Percentiles rank a stretch among this genome's conserved stretches.
Conservation (phyloP, 2,797 vertebrate species). For the Schizopygopsis malacanthus region DNA sequence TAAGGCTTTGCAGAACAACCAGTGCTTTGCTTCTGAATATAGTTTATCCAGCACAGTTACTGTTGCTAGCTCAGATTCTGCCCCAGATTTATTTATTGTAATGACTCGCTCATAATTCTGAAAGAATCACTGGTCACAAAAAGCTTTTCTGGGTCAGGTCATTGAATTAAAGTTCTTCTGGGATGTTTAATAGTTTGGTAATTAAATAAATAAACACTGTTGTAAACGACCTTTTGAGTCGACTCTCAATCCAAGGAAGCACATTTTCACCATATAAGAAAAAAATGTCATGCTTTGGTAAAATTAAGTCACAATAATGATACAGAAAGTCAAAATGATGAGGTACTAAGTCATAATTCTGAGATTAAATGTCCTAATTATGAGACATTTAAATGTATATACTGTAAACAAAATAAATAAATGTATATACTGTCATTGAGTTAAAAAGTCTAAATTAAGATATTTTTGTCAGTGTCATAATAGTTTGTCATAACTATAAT, state of each 20-base stretch:
- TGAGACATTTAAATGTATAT: background rate
- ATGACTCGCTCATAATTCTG: background rate
- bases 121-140: background rate
- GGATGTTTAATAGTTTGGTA: background rate
- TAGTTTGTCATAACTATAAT: background rate
- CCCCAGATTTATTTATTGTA: slow-evolving; percentile 3
- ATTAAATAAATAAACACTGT: background rate
- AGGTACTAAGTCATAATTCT: background rate
- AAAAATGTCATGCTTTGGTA: background rate
- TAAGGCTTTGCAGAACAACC: slow-evolving; percentile 20
- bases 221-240: background rate
- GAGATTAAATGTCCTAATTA: background rate
- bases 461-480: background rate
- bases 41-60: slow-evolving; percentile 24
- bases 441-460: too few relatives aligned
- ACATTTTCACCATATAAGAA: background rate
- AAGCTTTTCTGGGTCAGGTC: background rate
- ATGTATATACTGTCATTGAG: background rate
- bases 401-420: background rate
- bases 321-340: background rate
- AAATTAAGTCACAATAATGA: background rate
- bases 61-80: slow-evolving; percentile 17
- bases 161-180: background rate
- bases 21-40: slow-evolving; percentile 25
- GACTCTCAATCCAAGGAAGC: background rate